Evolutionary conservation across 2,888 invertebrate genomes (phyloP).

Genomic region (Leptothorax acervorum): DNA sequence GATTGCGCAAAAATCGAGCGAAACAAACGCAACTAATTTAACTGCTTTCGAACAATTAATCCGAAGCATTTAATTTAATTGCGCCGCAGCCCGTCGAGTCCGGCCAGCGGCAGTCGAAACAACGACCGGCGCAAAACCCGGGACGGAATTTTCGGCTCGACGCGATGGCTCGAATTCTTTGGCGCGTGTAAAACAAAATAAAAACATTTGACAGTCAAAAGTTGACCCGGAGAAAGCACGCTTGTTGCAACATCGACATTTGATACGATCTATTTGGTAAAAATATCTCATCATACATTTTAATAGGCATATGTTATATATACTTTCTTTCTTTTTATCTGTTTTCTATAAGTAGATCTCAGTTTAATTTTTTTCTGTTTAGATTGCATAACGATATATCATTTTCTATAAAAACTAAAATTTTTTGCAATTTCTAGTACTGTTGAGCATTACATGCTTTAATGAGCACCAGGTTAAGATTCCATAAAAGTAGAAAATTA

Average conservation of each 20-base stretch:
- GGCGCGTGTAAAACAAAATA: slow-evolving; percentile 66
- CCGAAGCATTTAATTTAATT: slow-evolving; percentile 84
- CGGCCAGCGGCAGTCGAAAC: slow-evolving; percentile 70
- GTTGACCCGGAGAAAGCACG: slow-evolving; percentile 43
- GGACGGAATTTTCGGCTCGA: slow-evolving; percentile 73
- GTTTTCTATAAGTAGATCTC: not conserved
- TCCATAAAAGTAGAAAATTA: not conserved
- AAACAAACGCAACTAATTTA: slow-evolving; percentile 83
- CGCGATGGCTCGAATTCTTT: slow-evolving; percentile 73
- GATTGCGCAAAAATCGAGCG: slow-evolving; percentile 82
- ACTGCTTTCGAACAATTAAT: slow-evolving; percentile 84
- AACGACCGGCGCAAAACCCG: slow-evolving; percentile 72
- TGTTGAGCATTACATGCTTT: not conserved
- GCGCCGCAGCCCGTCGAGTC: slow-evolving; percentile 75
- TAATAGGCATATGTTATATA: not conserved
- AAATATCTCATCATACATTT: slow-evolving; percentile 19
- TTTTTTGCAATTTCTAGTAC: not conserved
- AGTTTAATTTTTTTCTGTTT: not conserved
- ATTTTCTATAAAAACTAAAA: not conserved
- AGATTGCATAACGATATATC: not conserved
- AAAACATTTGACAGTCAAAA: slow-evolving; percentile 49
- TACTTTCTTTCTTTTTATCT: not conserved
- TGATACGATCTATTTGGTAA: not conserved
- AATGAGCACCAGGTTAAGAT: not conserved
- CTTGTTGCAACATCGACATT: slow-evolving; percentile 32